Evolutionary conservation across 2,888 invertebrate genomes (phyloP).

Genomic region (Epinotia ramella): DNA sequence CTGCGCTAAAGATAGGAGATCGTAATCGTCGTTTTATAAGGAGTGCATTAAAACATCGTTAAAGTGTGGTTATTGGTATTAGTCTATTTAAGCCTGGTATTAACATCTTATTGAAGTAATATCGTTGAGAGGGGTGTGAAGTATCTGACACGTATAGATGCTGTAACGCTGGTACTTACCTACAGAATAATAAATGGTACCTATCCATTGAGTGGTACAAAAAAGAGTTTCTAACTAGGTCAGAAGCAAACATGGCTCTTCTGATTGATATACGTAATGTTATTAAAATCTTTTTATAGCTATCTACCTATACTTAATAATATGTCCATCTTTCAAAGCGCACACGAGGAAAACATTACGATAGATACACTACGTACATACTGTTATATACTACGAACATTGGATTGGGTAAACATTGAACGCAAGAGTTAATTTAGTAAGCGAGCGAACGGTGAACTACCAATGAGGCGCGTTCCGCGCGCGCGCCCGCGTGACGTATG

Average conservation of each 20-base stretch:
- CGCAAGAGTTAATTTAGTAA: constrained; percentile 36
- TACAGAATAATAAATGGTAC: neutral
- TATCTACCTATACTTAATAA: neutral
- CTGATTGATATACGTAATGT: too few relatives aligned
- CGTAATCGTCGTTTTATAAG: constrained; percentile 14
- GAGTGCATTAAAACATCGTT: constrained; percentile 27
- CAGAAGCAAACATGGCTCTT: neutral
- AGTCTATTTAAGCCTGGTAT: constrained; percentile 27
- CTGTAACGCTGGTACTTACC: neutral
- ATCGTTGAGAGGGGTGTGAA: constrained; percentile 3
- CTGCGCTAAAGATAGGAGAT: constrained; percentile 19
- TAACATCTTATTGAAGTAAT: constrained; percentile 13
- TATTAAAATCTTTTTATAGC: neutral
- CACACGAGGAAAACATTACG: neutral
- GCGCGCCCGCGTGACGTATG: constrained; percentile 46
- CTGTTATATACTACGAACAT: constrained; percentile 15
- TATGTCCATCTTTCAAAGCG: neutral
- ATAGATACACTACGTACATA: constrained; percentile 8
- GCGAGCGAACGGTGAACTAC: constrained; percentile 34
- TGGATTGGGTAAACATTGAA: constrained; percentile 26
- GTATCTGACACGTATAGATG: neutral
- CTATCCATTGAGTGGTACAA: neutral
- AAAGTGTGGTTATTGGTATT: constrained; percentile 24
- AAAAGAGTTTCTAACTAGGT: neutral
- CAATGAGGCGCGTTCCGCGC: constrained; percentile 42